These are phyloP conservation scores for Pontoporia blainvillei DNA, from an alignment of 2,113 vertebrate genomes.

Conservation along the genomic window DNA sequence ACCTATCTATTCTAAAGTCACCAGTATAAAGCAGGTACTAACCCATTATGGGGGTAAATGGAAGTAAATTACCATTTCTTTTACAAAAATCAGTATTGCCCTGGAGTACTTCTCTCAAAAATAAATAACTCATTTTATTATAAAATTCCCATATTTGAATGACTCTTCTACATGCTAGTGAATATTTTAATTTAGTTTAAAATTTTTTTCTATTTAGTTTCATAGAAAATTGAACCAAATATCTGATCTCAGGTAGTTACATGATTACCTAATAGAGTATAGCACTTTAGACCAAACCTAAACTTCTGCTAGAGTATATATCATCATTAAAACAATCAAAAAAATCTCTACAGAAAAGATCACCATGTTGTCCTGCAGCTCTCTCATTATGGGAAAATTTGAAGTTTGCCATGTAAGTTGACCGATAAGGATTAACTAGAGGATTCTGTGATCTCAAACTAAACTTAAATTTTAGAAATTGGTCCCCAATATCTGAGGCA, in stretches of 20 bases:
- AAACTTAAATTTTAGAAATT: background rate
- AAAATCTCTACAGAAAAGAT: background rate
- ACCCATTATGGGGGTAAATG: background rate
- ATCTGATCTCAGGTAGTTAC: background rate
- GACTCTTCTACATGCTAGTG: background rate
- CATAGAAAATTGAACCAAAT: background rate
- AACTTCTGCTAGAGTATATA: background rate
- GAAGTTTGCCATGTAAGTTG: background rate
- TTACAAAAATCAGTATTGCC: background rate
- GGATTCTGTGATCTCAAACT: background rate
- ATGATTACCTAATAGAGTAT: background rate
- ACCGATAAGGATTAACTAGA: background rate
- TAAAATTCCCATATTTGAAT: background rate
- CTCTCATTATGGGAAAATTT: background rate
- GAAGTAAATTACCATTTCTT: background rate
- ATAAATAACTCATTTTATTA: background rate
- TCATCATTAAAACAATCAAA: background rate
- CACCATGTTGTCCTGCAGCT: background rate
- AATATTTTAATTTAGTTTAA: background rate
- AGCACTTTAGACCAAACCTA: background rate
- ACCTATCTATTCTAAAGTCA: background rate
- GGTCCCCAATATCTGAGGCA: background rate
- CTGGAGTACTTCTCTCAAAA: background rate
- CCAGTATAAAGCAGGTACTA: background rate
- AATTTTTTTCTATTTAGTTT: background rate